phyloP scores from a whole-genome alignment of 92 coral and sea anemone species.

The Zoanthus sociatus region DNA sequence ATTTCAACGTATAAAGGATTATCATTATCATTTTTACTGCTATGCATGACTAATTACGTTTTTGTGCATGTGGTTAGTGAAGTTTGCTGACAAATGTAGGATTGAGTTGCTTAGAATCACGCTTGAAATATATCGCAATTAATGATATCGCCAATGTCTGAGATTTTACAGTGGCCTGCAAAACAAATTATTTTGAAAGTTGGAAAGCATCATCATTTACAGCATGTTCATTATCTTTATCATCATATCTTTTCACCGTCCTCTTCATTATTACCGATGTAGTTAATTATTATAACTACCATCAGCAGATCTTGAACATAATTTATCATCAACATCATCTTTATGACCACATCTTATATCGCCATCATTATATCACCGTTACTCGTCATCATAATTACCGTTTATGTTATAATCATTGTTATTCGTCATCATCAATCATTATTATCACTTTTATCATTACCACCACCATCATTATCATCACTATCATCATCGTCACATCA shows the following conservation, averaged over 20 bases:
- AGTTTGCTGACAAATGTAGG: too few species aligned
- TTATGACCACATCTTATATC: background rate
- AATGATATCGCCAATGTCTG: too few species aligned
- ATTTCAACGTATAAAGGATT: too few species aligned
- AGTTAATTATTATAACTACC: background rate
- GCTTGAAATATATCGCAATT: too few species aligned
- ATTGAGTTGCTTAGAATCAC: too few species aligned
- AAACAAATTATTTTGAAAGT: too few species aligned
- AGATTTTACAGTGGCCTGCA: too few species aligned
- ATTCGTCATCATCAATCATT: background rate
- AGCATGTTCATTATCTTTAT: background rate
- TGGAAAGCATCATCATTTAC: background rate
- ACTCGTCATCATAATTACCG: background rate
- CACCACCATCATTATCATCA: background rate
- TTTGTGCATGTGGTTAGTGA: too few species aligned
- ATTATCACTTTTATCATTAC: background rate
- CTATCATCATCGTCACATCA: too few species aligned
- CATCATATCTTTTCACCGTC: background rate
- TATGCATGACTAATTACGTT: too few species aligned
- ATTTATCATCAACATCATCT: background rate
- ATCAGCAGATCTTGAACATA: background rate
- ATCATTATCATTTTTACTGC: too few species aligned
- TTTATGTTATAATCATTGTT: too few species aligned
- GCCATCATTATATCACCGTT: background rate
- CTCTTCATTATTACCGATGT: background rate